Percentiles rank a stretch among this genome's conserved stretches.
Evolutionary conservation across 2,113 vertebrate genomes (phyloP).

Genomic region (Camelus bactrianus): DNA sequence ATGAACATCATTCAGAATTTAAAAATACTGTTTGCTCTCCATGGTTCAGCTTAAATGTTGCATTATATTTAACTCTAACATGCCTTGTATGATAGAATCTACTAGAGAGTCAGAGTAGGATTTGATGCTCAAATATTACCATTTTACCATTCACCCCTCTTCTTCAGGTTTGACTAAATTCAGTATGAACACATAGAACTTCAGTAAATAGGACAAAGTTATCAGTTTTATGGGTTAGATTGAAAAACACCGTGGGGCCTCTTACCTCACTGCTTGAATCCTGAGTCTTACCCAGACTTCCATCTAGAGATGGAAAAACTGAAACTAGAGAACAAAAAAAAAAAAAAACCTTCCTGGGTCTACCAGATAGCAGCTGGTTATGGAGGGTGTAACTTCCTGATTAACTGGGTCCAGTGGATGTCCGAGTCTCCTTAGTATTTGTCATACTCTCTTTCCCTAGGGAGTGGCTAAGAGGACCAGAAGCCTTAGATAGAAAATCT

Average conservation of each 20-base stretch:
- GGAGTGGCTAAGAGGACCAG: neutral
- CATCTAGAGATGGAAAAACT: neutral
- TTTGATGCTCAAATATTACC: neutral
- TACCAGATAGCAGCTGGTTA: neutral
- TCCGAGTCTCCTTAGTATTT: neutral
- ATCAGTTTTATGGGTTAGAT: neutral
- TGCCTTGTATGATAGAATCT: neutral
- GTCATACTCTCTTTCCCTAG: neutral
- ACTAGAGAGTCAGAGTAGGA: neutral
- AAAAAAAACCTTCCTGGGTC: neutral
- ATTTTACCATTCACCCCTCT: neutral
- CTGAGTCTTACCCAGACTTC: neutral
- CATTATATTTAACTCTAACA: constrained; percentile 64
- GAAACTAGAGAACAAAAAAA: neutral
- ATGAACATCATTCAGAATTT: constrained; percentile 14
- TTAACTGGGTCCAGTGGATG: neutral
- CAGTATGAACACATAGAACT: neutral
- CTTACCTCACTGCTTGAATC: neutral
- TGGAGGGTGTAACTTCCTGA: neutral
- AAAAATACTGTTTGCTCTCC: constrained; percentile 43
- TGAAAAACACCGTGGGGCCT: neutral
- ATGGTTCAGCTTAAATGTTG: constrained; percentile 23
- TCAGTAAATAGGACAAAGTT: neutral
- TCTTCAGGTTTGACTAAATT: neutral
- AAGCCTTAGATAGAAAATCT: neutral